A percentile compares a stretch with the other conserved stretches of the same genome.
phyloP scores from a whole-genome alignment of 2,888 invertebrate species.

The Apotomis betuletana region DNA sequence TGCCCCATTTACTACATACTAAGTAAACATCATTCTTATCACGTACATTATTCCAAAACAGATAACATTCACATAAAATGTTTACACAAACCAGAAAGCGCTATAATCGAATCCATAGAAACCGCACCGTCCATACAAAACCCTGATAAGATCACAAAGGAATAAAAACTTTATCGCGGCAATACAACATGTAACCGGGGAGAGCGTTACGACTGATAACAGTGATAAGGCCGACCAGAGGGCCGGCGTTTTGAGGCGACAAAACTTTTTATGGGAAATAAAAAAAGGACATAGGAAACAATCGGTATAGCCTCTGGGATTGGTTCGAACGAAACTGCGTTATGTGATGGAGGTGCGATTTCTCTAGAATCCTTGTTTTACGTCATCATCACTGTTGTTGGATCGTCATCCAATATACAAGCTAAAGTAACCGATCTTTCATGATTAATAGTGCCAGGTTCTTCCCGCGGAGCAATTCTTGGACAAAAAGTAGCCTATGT shows the following conservation, averaged over 20 bases:
- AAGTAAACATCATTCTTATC: constrained; percentile 17
- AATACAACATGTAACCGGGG: constrained; percentile 42
- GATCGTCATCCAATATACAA: no score
- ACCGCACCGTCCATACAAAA: constrained; percentile 24
- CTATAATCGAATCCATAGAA: constrained; percentile 32
- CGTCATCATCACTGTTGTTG: no score
- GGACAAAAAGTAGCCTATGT: no score
- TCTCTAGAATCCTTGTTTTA: no score
- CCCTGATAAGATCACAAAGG: constrained; percentile 43
- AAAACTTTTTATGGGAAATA: constrained; percentile 51
- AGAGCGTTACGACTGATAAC: constrained; percentile 52
- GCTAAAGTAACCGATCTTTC: no score
- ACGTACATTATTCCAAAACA: neutral
- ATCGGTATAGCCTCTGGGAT: constrained; percentile 22
- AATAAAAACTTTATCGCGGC: constrained; percentile 48
- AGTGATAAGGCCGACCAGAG: constrained; percentile 29
- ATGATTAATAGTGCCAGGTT: no score
- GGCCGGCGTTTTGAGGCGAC: constrained; percentile 31
- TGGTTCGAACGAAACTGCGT: constrained; percentile 11
- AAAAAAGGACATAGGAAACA: constrained; percentile 48
- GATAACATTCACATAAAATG: constrained; percentile 20
- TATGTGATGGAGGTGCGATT: neutral
- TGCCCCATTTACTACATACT: constrained; percentile 6
- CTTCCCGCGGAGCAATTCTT: no score
- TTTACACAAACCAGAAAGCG: constrained; percentile 27